Base-by-base conservation (phyloP, 2,888 invertebrate genomes). In the Dynastes tityus region DNA sequence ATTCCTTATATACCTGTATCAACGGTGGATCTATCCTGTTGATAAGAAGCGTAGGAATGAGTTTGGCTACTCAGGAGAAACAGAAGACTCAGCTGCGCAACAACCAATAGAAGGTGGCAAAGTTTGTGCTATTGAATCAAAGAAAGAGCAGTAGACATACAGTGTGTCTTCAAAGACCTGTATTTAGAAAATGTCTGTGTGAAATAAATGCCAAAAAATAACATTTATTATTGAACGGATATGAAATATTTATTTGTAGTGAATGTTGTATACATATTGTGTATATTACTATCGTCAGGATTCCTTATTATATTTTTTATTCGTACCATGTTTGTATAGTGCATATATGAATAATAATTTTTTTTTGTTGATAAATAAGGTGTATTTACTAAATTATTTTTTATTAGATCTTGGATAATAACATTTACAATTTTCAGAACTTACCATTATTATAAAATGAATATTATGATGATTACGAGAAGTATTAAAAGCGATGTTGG, bases 1-100 rank as follows among this genome's bases (percentile, higher is more conserved):
- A 65, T 99, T 99, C 92, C 95, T 99, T 89, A 96, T 99, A 88
- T 99, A 98, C 91, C 91, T 99, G 82, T 99, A 99, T 89, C 99
- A 99, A 90, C 94, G 97, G 82, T 99, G 97, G 95, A 98, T 98
- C 83, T 99, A 99, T 90, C 97, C 97, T 85, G 98, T 97, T 64
- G 99, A 99, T 89, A 96, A 95, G 79, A 95, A 94, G 81, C 93
- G 99, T 82, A 94, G 97, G 76, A 99, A 99, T 89, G 99, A 99
- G 88, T 99, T 97, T 90, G 99, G 99, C n/a, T 98, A 96, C 88
- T 96, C 97, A 61, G 97, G 95, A 58, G 98, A 98, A 88, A 79
- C 67, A 13, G 80, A 79, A 32, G 82, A 82, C 22, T 70, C 77
- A 1, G 78, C 80, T n/a, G 22, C 55, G 1, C 55, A 58, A 22